Conservation (phyloP, 2,797 vertebrate genomes). For the Pseudocheirus occidentalis region DNA sequence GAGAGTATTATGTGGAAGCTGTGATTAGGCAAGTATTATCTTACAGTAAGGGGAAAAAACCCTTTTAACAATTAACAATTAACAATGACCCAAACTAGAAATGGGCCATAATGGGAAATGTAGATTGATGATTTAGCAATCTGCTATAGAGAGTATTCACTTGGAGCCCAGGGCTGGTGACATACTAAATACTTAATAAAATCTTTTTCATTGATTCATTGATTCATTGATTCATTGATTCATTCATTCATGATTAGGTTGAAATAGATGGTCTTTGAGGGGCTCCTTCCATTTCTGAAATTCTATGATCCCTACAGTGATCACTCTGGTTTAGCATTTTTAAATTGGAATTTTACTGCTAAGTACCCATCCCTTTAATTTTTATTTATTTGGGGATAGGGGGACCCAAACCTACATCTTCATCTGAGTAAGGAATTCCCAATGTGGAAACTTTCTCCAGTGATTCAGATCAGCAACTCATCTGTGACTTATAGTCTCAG, state of each 20-base stretch:
- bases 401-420: background rate
- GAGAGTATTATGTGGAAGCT: background rate
- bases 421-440: background rate
- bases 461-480: background rate
- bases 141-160: background rate
- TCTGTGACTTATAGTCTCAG: background rate
- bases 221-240: too few relatives aligned
- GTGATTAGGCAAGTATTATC: background rate
- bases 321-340: background rate
- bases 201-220: background rate
- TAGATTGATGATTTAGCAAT: background rate
- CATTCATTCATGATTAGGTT: background rate
- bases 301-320: background rate
- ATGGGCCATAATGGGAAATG: too few relatives aligned
- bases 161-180: background rate
- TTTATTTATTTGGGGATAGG: background rate
- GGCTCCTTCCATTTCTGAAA: background rate
- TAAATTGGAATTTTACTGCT: background rate
- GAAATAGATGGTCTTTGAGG: background rate
- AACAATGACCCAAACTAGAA: too few relatives aligned
- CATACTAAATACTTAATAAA: background rate
- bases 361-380: background rate
- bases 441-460: background rate
- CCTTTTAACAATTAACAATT: background rate
- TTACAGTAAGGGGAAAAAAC: background rate